Evolutionary conservation across 2,888 invertebrate species (phyloP).

Genomic region (Labia minor): DNA sequence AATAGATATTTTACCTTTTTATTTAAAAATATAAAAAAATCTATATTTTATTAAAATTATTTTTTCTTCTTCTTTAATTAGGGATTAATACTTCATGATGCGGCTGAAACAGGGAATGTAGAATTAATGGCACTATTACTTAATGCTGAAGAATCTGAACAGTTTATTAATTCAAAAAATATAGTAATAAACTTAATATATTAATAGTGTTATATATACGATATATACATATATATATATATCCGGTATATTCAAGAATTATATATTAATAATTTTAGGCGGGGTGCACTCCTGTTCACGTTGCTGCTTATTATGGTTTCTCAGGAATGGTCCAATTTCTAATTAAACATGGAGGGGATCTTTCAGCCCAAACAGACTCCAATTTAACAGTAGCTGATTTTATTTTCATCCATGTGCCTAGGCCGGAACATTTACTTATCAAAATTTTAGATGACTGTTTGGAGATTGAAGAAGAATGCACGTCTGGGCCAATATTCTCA

Average conservation of each 20-base stretch:
- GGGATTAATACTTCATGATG: conserved; percentile 36
- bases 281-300: conserved; percentile 43
- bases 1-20: too few species aligned
- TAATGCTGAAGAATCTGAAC: neutral
- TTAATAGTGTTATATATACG: too few species aligned
- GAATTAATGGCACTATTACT: conserved; percentile 28
- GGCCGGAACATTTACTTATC: conserved; percentile 34
- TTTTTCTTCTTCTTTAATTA: conserved; percentile 17
- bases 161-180: conserved; percentile 26
- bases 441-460: conserved; percentile 34
- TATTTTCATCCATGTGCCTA: conserved; percentile 34
- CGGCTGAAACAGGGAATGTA: conserved; percentile 32
- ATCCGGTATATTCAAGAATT: neutral
- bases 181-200: conserved; percentile 25
- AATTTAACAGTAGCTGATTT: conserved; percentile 35
- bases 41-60: too few species aligned
- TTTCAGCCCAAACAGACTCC: conserved; percentile 32
- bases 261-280: conserved; percentile 28
- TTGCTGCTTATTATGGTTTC: conserved; percentile 42
- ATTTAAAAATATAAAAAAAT: too few species aligned
- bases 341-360: conserved; percentile 36
- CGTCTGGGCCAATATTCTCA: neutral
- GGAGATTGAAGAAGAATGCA: conserved; percentile 27
- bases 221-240: too few species aligned
- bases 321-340: conserved; percentile 40